Evolutionary conservation across 2,888 invertebrate genomes (phyloP).

Genomic region (Euplexia lucipara): DNA sequence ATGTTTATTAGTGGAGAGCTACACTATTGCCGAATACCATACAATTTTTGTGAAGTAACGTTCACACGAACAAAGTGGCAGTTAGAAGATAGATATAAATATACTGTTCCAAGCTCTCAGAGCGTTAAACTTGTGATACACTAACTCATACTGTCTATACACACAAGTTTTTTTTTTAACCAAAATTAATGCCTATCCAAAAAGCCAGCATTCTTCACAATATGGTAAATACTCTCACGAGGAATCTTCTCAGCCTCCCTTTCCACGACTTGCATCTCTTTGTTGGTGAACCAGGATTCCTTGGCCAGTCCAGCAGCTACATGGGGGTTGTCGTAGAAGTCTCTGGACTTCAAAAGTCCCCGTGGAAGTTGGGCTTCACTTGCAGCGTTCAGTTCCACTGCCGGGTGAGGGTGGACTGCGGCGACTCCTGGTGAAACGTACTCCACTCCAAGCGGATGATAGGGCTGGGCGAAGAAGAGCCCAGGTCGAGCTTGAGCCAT

Average conservation of each 20-base stretch:
- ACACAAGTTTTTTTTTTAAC: not conserved
- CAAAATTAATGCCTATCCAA: constrained; percentile 79
- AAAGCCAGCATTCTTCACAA: constrained; percentile 94
- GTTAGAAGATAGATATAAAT: too few relatives aligned
- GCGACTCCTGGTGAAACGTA: constrained; percentile 81
- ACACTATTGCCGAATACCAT: too few relatives aligned
- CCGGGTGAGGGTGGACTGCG: constrained; percentile 91
- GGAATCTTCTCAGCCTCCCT: constrained; percentile 96
- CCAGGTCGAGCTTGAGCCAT: constrained; percentile 86
- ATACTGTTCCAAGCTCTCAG: too few relatives aligned
- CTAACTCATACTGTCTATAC: not conserved
- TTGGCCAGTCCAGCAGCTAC: constrained; percentile 94
- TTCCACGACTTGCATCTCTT: constrained; percentile 95
- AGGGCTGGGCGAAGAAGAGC: constrained; percentile 84
- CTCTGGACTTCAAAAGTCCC: constrained; percentile 92
- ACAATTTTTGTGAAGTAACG: too few relatives aligned
- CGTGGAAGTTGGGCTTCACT: constrained; percentile 94
- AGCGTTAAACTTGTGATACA: too few relatives aligned
- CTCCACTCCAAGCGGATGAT: constrained; percentile 87
- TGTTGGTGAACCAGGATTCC: constrained; percentile 94
- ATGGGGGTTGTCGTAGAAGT: constrained; percentile 94
- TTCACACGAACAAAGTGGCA: too few relatives aligned
- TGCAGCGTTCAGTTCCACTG: constrained; percentile 93
- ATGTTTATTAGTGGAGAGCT: too few relatives aligned
- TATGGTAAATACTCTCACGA: constrained; percentile 93